phyloP scores from a whole-genome alignment of 1,140 invertebrate species.

The Manduca sexta region DNA sequence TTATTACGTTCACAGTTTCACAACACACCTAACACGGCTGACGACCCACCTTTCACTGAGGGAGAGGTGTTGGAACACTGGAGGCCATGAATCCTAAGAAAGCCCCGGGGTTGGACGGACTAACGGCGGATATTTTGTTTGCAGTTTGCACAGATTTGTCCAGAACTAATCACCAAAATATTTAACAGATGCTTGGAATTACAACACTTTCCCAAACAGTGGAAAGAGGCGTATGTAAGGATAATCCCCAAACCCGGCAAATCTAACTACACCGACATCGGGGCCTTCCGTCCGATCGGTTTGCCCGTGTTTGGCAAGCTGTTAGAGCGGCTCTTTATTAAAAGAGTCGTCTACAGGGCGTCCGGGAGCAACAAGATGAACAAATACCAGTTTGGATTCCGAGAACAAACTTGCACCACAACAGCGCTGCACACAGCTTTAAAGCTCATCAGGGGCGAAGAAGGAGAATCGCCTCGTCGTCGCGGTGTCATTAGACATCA shows the following conservation, averaged over 20 bases:
- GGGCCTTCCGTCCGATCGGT: neutral
- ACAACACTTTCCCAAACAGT: neutral
- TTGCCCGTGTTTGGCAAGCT: neutral
- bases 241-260: neutral
- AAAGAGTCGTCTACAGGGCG: no score
- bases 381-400: no score
- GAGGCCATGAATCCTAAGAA: neutral
- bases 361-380: no score
- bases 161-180: neutral
- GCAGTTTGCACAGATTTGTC: neutral
- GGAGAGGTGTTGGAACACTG: neutral
- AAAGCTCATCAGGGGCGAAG: no score
- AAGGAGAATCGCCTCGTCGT: no score
- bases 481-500: no score
- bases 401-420: no score
- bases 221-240: neutral
- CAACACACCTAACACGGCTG: neutral
- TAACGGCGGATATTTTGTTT: constrained; percentile 3
- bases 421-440: no score
- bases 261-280: neutral
- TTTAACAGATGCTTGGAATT: constrained; percentile 1
- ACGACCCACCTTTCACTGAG: neutral
- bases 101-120: neutral
- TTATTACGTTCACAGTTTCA: neutral
- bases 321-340: neutral